Base-by-base conservation (phyloP, 2,113 vertebrate species). In the Chionodraco myersi region DNA sequence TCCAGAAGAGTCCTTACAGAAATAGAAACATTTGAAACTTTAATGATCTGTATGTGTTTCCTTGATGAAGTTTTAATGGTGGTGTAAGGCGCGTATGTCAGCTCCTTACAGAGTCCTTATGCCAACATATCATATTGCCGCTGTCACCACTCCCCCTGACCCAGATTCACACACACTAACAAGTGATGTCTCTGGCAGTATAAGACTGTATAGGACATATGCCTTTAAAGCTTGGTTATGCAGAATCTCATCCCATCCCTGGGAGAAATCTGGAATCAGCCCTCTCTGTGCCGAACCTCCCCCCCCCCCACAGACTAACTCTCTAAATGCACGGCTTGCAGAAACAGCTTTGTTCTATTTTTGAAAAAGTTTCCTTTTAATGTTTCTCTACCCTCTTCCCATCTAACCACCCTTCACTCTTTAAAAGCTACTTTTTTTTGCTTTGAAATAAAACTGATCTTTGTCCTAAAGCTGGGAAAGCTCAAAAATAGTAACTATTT, bases 271-370 rank as follows among this genome's bases (percentile, higher is more conserved):
- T 63, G 64, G 74, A 48, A n/a, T 64, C 23, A 1, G 14, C 73
- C 73, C 52, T 49, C 23, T 64, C 73, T 57, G 61, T 65, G 30
- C 52, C 41, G 18, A 21, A 2, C 1, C 30, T 54, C 63, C 45
- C 63, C 11, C 34, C 18, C 3, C 34, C 2, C 1, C 21, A 70
- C 18, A 13, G 54, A 45, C 63, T 23, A 15, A 6, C 10, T 1
- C 47, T 63, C 44, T 4, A 14, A 64, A 54, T 81, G 47, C 26
- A 54, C 2, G 14, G 49, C 63, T 65, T 56, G 36, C 79, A 80
- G 74, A 77, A 47, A 44, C 59, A 63, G 59, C 86, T 89, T 88
- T 87, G 90, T 83, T 90, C 90, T 86, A 76, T 82, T 88, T 89
- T 34, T 84, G 68, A 84, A 60, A 41, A 57, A 54, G 53, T 15